phyloP scores from a whole-genome alignment of 2,113 vertebrate genomes.

The Oostethus manadensis region DNA sequence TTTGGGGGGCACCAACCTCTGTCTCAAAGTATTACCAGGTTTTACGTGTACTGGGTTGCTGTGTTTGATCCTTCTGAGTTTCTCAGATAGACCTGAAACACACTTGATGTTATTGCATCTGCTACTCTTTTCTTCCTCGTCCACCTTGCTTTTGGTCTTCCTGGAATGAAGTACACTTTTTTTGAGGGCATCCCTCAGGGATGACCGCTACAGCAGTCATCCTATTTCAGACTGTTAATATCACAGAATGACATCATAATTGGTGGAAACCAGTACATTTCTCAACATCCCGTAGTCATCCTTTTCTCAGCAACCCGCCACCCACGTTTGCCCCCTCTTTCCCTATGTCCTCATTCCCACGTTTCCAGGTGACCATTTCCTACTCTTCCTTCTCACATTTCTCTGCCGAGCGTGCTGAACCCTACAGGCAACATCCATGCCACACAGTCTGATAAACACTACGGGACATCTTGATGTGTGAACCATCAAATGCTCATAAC shows the following conservation, averaged over 20 bases:
- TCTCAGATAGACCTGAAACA: too few species aligned
- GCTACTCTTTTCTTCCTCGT: too few species aligned
- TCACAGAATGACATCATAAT: not conserved
- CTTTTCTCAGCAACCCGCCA: not conserved
- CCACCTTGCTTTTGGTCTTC: too few species aligned
- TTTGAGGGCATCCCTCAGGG: too few species aligned
- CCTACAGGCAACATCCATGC: conserved; percentile 18
- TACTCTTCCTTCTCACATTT: conserved; percentile 26
- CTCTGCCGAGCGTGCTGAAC: conserved; percentile 25
- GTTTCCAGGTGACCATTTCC: conserved; percentile 27
- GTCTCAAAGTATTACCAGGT: too few species aligned
- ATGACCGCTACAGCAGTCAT: too few species aligned
- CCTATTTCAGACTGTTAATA: too few species aligned
- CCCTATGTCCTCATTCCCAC: conserved; percentile 40
- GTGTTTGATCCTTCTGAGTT: too few species aligned
- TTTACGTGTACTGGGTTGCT: too few species aligned
- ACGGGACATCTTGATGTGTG: conserved; percentile 15
- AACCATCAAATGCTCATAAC: not conserved
- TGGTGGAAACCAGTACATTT: not conserved
- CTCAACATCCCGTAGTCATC: not conserved
- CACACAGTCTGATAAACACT: conserved; percentile 10
- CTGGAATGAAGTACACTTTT: too few species aligned
- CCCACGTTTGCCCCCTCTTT: not conserved
- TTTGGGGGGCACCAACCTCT: too few species aligned
- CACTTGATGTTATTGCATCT: too few species aligned